phyloP scores from a whole-genome alignment of 2,888 invertebrate genomes.

The Ypsolopha sequella region DNA sequence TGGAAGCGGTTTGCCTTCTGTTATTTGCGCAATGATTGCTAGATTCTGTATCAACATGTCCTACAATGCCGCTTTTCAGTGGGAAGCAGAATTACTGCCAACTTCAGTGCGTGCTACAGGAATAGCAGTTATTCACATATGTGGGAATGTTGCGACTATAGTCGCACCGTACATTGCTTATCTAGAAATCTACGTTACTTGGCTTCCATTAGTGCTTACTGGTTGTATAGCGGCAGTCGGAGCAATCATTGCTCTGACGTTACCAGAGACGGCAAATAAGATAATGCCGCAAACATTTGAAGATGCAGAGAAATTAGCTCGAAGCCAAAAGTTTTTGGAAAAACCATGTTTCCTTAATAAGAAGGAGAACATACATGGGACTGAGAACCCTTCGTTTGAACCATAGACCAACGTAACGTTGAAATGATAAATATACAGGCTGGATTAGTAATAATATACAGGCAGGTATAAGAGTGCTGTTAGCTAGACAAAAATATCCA shows the following conservation, averaged over 20 bases:
- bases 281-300: slow-evolving; percentile 52
- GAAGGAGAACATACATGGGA: not conserved
- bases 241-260: slow-evolving; percentile 22
- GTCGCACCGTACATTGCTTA: slow-evolving; percentile 49
- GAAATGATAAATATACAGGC: too few relatives aligned
- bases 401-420: not conserved
- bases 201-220: slow-evolving; percentile 39
- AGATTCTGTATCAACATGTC: slow-evolving; percentile 42
- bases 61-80: slow-evolving; percentile 31
- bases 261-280: slow-evolving; percentile 45
- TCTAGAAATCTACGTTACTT: slow-evolving; percentile 25
- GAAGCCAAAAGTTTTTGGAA: slow-evolving; percentile 29
- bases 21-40: slow-evolving; percentile 39
- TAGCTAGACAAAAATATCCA: too few relatives aligned
- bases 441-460: too few relatives aligned
- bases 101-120: slow-evolving; percentile 42
- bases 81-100: slow-evolving; percentile 47
- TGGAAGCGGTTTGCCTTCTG: slow-evolving; percentile 29
- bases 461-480: too few relatives aligned
- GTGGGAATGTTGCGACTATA: slow-evolving; percentile 33
- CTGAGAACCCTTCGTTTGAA: not conserved
- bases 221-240: slow-evolving; percentile 24
- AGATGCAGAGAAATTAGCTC: slow-evolving; percentile 36
- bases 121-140: slow-evolving; percentile 37
- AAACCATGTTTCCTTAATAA: slow-evolving; percentile 20